Percentiles rank a stretch among this genome's conserved stretches.
phyloP scores from a whole-genome alignment of 2,113 vertebrate genomes.

The Chionodraco myersi region DNA sequence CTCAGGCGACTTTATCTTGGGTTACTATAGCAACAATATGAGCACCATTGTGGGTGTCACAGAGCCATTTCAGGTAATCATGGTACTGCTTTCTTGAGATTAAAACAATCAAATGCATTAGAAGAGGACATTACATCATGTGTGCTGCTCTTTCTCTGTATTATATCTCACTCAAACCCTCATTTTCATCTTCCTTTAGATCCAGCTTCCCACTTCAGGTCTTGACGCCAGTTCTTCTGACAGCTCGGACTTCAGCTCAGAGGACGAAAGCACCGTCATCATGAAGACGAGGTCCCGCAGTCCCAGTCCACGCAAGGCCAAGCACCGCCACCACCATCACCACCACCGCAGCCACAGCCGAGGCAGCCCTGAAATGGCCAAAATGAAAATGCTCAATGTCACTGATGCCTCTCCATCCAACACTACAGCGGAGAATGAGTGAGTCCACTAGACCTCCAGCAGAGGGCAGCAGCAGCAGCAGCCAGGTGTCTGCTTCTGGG shows the following conservation, averaged over 20 bases:
- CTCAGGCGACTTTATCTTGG: conserved; percentile 93
- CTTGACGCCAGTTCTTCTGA: conserved; percentile 85
- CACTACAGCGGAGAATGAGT: not conserved
- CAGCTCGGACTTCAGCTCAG: conserved; percentile 89
- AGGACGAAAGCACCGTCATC: conserved; percentile 90
- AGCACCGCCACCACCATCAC: conserved; percentile 81
- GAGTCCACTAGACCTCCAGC: conserved; percentile 48
- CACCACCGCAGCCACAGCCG: conserved; percentile 50
- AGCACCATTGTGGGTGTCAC: conserved; percentile 91
- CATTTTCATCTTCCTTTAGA: conserved; percentile 76
- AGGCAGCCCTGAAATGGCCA: conserved; percentile 80
- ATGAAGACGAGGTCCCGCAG: conserved; percentile 90
- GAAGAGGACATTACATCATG: not conserved
- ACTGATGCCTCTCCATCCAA: conserved; percentile 58
- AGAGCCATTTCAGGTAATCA: conserved; percentile 93
- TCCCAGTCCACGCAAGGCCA: conserved; percentile 88
- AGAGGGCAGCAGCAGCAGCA: conserved; percentile 65
- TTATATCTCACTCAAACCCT: not conserved
- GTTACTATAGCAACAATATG: conserved; percentile 93
- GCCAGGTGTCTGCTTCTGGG: conserved; percentile 15
- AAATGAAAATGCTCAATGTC: conserved; percentile 81
- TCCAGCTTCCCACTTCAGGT: conserved; percentile 88
- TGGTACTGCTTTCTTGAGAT: conserved; percentile 9
- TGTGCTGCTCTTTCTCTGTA: conserved; percentile 1
- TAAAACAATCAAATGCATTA: conserved; percentile 6